Evolutionary conservation across 2,113 vertebrate species (phyloP).

Genomic region (Acanthochromis polyacanthus): DNA sequence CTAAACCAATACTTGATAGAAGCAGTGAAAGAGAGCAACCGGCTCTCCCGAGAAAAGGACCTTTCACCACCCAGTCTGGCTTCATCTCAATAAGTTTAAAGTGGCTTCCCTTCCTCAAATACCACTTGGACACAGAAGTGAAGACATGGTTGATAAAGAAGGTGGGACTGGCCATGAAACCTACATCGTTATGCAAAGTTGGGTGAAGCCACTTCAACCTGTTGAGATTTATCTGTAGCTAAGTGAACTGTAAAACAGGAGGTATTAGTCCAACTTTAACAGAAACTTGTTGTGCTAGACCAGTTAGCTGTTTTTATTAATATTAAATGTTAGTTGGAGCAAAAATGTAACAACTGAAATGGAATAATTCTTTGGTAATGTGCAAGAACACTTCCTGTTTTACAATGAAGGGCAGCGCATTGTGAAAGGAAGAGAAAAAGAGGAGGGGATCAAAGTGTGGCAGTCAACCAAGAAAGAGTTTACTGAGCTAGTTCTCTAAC

Average conservation of each 20-base stretch:
- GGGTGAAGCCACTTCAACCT: slow-evolving; percentile 57
- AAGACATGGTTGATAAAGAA: slow-evolving; percentile 16
- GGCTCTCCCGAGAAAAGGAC: slow-evolving; percentile 13
- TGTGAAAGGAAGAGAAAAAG: slow-evolving; percentile 12
- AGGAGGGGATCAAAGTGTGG: slow-evolving; percentile 43
- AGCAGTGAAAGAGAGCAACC: slow-evolving; percentile 11
- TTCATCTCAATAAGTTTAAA: slow-evolving; percentile 52
- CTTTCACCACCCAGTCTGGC: slow-evolving; percentile 17
- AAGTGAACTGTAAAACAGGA: slow-evolving; percentile 71
- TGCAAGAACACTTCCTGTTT: slow-evolving; percentile 65
- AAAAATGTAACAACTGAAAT: slow-evolving; percentile 18
- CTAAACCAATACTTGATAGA: slow-evolving; percentile 4
- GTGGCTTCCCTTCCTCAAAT: slow-evolving; percentile 39
- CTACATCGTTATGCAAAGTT: background rate
- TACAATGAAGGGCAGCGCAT: slow-evolving; percentile 60
- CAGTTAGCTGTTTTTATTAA: slow-evolving; percentile 18
- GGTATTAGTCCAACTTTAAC: background rate
- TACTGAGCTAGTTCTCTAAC: slow-evolving; percentile 38
- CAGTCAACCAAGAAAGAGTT: slow-evolving; percentile 47
- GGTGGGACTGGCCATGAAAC: slow-evolving; percentile 5
- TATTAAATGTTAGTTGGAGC: slow-evolving; percentile 7
- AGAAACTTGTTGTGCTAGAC: background rate
- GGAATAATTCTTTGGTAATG: background rate
- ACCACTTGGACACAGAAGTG: background rate
- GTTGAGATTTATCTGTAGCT: slow-evolving; percentile 24